Conservation (phyloP, 1,140 invertebrate genomes). For the Sarcophaga bullata region DNA sequence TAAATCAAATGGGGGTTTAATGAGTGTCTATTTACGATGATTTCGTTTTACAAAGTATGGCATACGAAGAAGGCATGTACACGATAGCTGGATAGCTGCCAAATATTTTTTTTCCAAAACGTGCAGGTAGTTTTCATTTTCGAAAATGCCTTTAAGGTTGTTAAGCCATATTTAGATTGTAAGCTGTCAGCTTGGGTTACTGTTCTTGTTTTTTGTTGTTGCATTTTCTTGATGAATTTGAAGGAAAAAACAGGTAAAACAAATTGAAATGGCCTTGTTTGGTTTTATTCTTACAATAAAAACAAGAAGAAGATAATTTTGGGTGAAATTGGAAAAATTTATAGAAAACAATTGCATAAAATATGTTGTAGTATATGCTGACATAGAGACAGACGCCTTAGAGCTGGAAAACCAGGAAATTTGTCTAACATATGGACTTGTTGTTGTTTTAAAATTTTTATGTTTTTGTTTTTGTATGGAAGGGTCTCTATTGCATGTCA, state of each 20-base stretch:
- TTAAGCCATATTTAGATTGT: conserved; percentile 2
- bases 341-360: conserved; percentile 17
- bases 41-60: neutral
- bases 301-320: neutral
- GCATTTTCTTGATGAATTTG: neutral
- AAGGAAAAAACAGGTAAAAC: conserved; percentile 10
- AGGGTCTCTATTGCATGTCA: neutral
- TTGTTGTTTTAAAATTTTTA: neutral
- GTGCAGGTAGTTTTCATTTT: conserved; percentile 1
- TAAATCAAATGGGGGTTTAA: neutral
- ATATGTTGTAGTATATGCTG: neutral
- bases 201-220: neutral
- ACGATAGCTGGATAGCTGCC: too few relatives aligned
- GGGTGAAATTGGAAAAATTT: neutral
- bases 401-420: neutral
- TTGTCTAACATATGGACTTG: conserved; percentile 6
- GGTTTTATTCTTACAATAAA: neutral
- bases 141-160: neutral
- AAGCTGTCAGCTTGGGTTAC: neutral
- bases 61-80: too few relatives aligned
- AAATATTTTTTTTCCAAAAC: neutral
- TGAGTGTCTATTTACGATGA: neutral
- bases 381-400: neutral
- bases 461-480: neutral
- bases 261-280: neutral